These are phyloP conservation scores for Periplaneta americana DNA, from an alignment of 1,140 invertebrate genomes.

Conservation along the genomic window DNA sequence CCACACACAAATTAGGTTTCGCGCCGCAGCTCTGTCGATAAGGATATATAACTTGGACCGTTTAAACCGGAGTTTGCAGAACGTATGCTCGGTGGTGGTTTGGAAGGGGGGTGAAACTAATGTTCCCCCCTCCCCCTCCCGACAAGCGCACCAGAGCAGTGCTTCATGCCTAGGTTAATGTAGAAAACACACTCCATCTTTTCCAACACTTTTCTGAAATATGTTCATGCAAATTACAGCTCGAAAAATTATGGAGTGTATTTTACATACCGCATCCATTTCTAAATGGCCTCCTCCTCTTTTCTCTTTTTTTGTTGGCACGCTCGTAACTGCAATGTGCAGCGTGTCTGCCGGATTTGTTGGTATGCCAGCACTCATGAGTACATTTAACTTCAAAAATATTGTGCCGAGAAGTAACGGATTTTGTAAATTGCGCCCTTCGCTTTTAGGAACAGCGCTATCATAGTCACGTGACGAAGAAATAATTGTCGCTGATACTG, in stretches of 20 bases:
- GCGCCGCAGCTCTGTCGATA: not conserved
- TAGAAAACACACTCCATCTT: not conserved
- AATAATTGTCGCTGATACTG: too few species aligned
- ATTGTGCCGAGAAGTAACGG: not conserved
- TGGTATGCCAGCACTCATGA: not conserved
- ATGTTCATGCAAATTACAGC: not conserved
- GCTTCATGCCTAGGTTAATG: not conserved
- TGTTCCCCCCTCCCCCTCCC: not conserved
- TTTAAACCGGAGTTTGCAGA: too few species aligned
- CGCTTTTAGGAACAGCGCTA: too few species aligned
- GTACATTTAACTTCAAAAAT: not conserved
- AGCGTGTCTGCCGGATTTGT: not conserved
- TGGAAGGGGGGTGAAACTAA: not conserved
- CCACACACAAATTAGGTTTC: not conserved
- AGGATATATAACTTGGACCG: too few species aligned
- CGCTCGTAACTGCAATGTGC: not conserved
- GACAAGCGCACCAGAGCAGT: not conserved
- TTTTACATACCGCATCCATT: not conserved
- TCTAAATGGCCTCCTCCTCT: too few species aligned
- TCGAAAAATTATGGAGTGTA: not conserved
- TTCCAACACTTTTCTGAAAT: not conserved
- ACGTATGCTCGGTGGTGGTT: not conserved
- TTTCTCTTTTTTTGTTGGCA: not conserved
- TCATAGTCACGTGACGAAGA: too few species aligned
- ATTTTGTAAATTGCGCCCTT: too few species aligned